Base-by-base conservation (phyloP, 2,113 vertebrate species). In the Promerops cafer region DNA sequence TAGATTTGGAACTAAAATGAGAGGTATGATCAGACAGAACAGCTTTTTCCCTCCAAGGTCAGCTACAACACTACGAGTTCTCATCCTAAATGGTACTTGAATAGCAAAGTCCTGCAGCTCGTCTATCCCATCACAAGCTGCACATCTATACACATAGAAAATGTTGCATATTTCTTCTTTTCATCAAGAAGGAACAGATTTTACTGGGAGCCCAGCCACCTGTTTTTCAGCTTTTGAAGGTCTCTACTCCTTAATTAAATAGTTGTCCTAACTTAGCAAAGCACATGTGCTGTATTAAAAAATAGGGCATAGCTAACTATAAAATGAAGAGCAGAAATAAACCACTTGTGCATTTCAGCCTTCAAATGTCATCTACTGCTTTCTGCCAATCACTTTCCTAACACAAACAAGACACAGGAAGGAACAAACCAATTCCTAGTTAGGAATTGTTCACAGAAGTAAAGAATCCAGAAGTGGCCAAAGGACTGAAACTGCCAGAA, bases 341-440 rank as follows among this genome's bases (percentile, higher is more conserved):
- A 92, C 72, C 54, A 68, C 47, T 92, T 59, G 10, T 40, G 39
- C 47, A 65, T 81, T 93, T 93, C 89, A 94, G 47, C 86, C 47
- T 83, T 87, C 83, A 89, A 63, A 94, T 89, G 72, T 78, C 89
- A 96, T 70, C 39, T 39, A 10, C 39, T 93, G 83, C 47, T 52
- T 87, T 63, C 89, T 93, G 93, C 86, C 94, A 94, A 54, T 96
- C 95, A 93, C 47, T 87, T 54, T 20, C 60, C 68, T 80, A 94
- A 86, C 30, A 50, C 54, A 93, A 93, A 95, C 76, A 95, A 89
- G 54, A 44, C 50, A 33, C 47, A 87, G 2, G 5, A 78, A 92
- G 91, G 63, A 83, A 44, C 64, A 95, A 96, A 93, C 22, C n/a
- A 96, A 86, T 61, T 94, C 94, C 94, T 94, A 96, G 94, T 96